These are phyloP conservation scores for Denticeps clupeoides DNA, from an alignment of 2,797 vertebrate genomes.

Conservation along the genomic window DNA sequence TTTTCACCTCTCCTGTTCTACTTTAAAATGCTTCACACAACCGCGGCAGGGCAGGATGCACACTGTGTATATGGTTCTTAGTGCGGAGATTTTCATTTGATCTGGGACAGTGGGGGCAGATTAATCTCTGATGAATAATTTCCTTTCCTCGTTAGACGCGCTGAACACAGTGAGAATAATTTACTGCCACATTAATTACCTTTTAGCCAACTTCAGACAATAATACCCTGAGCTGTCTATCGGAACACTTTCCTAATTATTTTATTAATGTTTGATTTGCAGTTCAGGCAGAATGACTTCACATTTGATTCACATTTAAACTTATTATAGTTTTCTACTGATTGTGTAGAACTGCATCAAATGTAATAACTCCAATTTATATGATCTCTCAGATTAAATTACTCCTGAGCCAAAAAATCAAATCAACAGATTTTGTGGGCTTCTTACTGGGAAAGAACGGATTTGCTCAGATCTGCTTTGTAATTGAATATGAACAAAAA, in stretches of 20 bases:
- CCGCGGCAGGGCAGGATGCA: constrained; percentile 47
- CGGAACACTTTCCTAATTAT: constrained; percentile 53
- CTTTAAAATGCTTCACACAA: constrained; percentile 53
- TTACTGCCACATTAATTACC: constrained; percentile 67
- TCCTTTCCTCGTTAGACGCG: constrained; percentile 56
- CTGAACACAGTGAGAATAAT: constrained; percentile 55
- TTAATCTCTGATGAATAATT: constrained; percentile 38
- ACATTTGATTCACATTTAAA: constrained; percentile 46
- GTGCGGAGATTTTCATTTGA: constrained; percentile 62
- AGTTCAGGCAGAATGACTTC: constrained; percentile 63
- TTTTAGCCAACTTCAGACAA: constrained; percentile 65
- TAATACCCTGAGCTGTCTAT: constrained; percentile 53
- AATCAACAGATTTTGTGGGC: constrained; percentile 46
- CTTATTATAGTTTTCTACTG: constrained; percentile 55
- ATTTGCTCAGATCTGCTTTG: constrained; percentile 38
- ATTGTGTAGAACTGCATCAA: constrained; percentile 48
- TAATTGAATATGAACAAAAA: constrained; percentile 12
- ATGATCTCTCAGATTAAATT: constrained; percentile 51
- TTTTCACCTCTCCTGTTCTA: constrained; percentile 30
- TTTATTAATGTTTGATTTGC: constrained; percentile 60
- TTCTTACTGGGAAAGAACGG: constrained; percentile 30
- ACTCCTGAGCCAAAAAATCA: constrained; percentile 47
- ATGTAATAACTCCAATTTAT: constrained; percentile 43
- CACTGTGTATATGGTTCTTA: constrained; percentile 57
- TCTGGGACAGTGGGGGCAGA: constrained; percentile 53